Evolutionary conservation across 2,113 vertebrate genomes (phyloP).

Genomic region (Hiodon alosoides): DNA sequence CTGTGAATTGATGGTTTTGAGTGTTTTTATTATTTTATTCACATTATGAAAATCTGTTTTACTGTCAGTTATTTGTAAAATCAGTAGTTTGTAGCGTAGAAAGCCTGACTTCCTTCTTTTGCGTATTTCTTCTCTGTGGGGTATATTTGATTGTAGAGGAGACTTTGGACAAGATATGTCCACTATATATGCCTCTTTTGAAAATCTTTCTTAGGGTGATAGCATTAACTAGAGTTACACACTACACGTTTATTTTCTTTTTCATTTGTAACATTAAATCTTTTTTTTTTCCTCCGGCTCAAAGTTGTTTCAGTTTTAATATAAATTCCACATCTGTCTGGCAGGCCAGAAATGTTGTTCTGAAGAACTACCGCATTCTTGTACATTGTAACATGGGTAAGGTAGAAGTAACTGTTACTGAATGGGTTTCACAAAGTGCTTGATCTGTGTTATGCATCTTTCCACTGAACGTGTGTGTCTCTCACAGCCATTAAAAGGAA

Average conservation of each 20-base stretch:
- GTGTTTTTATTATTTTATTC: neutral
- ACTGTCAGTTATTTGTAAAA: slow-evolving; percentile 14
- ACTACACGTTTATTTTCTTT: slow-evolving; percentile 7
- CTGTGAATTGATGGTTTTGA: neutral
- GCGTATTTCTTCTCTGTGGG: neutral
- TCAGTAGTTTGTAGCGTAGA: slow-evolving; percentile 14
- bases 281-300: slow-evolving; percentile 8
- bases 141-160: slow-evolving; percentile 16
- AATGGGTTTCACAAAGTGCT: slow-evolving; percentile 24
- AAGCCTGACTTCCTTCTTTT: slow-evolving; percentile 20
- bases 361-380: neutral
- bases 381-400: slow-evolving; percentile 9
- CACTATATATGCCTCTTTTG: slow-evolving; percentile 1
- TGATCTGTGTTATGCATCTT: slow-evolving; percentile 15
- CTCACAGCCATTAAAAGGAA: slow-evolving; percentile 20
- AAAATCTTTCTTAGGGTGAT: slow-evolving; percentile 17
- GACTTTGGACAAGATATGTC: neutral
- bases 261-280: neutral
- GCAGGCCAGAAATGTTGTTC: slow-evolving; percentile 23
- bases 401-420: slow-evolving; percentile 13
- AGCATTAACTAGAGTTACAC: neutral
- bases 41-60: neutral
- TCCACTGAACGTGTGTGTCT: slow-evolving; percentile 11
- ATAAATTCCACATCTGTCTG: slow-evolving; percentile 18
- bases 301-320: neutral